A percentile compares a stretch with the other conserved stretches of the same genome.
Evolutionary conservation across 1,140 invertebrate species (phyloP).

Genomic region (Tetramorium parvispinum): DNA sequence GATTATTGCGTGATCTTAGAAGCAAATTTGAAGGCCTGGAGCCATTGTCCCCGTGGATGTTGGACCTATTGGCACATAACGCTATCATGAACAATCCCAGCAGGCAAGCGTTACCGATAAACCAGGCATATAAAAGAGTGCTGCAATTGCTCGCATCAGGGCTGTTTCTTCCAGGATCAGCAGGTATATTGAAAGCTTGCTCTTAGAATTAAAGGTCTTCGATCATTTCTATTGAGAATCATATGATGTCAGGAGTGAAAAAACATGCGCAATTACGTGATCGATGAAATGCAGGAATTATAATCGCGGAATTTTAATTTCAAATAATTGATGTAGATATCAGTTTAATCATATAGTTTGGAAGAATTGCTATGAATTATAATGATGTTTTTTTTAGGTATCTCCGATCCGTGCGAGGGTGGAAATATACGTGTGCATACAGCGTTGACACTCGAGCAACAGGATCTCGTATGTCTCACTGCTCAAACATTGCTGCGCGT

Average conservation of each 20-base stretch:
- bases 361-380: background rate
- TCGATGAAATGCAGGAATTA: background rate
- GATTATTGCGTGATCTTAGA: slow-evolving; percentile 95
- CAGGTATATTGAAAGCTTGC: slow-evolving; percentile 87
- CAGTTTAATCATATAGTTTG: background rate
- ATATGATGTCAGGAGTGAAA: background rate
- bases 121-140: slow-evolving; percentile 92
- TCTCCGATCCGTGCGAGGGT: slow-evolving; percentile 97
- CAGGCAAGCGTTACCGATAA: slow-evolving; percentile 96
- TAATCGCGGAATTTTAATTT: background rate
- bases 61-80: slow-evolving; percentile 98
- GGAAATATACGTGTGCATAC: slow-evolving; percentile 96
- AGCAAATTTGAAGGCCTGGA: slow-evolving; percentile 95
- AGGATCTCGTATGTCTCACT: slow-evolving; percentile 97
- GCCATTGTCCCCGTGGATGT: slow-evolving; percentile 97
- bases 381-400: slow-evolving; percentile 84
- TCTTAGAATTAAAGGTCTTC: background rate
- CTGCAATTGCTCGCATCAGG: slow-evolving; percentile 97
- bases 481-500: slow-evolving; percentile 95
- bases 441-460: slow-evolving; percentile 96
- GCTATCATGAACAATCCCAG: slow-evolving; percentile 98
- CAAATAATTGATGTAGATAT: background rate
- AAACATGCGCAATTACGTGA: background rate
- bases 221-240: background rate
- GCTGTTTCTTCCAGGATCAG: slow-evolving; percentile 97